A percentile compares a stretch with the other conserved stretches of the same genome.
Conservation (phyloP, 2,113 vertebrate genomes). For the Sander vitreus region DNA sequence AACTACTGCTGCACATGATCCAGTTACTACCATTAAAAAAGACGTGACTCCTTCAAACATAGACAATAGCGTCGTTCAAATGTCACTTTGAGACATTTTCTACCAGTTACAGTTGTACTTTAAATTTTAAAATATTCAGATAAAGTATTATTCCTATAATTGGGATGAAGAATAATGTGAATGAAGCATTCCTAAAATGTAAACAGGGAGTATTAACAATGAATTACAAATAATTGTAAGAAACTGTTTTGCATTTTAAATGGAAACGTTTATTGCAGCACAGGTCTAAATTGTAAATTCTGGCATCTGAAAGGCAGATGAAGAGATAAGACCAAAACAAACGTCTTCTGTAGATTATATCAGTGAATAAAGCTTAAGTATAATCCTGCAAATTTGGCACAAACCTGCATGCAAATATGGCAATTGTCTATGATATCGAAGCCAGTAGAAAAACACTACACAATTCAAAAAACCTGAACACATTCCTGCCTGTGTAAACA, state of each 20-base stretch:
- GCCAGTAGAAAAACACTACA: conserved; percentile 53
- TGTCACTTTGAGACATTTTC: not conserved
- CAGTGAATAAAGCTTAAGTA: conserved; percentile 17
- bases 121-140: not conserved
- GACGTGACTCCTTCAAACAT: not conserved
- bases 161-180: not conserved
- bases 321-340: conserved; percentile 34
- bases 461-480: conserved; percentile 33
- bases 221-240: conserved; percentile 1
- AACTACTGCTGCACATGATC: conserved; percentile 9
- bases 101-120: not conserved
- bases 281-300: conserved; percentile 35
- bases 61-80: not conserved
- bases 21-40: conserved; percentile 11
- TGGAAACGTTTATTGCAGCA: conserved; percentile 49
- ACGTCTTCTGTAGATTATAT: conserved; percentile 25
- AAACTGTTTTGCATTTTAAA: not conserved
- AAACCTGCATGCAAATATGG: conserved; percentile 76
- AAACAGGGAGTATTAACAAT: not conserved
- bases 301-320: conserved; percentile 10
- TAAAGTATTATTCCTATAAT: not conserved
- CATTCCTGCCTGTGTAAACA: conserved; percentile 34
- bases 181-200: not conserved
- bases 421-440: conserved; percentile 32
- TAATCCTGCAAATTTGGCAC: conserved; percentile 60